Evolutionary conservation across 2,888 invertebrate species (phyloP).

Genomic region (Germaria angustata): DNA sequence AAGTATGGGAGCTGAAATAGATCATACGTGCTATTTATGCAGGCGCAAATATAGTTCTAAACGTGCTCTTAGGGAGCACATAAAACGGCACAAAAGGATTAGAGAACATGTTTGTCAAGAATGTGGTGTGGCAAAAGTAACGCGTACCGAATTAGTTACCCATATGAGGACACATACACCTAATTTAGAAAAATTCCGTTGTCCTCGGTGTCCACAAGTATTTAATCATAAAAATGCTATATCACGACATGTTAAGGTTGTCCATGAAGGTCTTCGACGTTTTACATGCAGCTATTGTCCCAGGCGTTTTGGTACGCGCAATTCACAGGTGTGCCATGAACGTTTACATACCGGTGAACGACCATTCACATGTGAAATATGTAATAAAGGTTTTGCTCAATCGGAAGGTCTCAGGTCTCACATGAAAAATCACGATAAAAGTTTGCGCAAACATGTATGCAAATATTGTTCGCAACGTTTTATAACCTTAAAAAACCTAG

Average conservation of each 20-base stretch:
- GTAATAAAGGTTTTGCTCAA: conserved; percentile 68
- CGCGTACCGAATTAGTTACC: conserved; percentile 74
- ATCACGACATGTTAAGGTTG: conserved; percentile 72
- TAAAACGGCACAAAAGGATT: conserved; percentile 75
- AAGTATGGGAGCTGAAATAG: conserved; percentile 40
- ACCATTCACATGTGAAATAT: conserved; percentile 68
- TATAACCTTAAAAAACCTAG: conserved; percentile 70
- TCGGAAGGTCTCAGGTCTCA: conserved; percentile 70
- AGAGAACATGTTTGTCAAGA: conserved; percentile 75
- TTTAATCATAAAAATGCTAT: conserved; percentile 77
- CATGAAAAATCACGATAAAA: conserved; percentile 72
- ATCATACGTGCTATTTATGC: conserved; percentile 73
- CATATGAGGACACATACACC: conserved; percentile 77
- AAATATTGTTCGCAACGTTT: conserved; percentile 70
- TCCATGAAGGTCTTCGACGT: conserved; percentile 76
- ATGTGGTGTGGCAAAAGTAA: conserved; percentile 77
- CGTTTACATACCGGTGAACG: conserved; percentile 72
- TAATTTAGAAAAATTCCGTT: conserved; percentile 75
- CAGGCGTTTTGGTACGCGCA: conserved; percentile 75
- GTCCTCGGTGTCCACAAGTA: conserved; percentile 75
- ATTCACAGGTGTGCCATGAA: conserved; percentile 75
- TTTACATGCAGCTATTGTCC: conserved; percentile 74
- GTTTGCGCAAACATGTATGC: conserved; percentile 69
- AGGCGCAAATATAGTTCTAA: conserved; percentile 75
- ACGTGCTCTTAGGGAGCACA: conserved; percentile 75